Evolutionary conservation across 2,113 vertebrate species (phyloP).

Genomic region (Coryphaenoides rupestris): DNA sequence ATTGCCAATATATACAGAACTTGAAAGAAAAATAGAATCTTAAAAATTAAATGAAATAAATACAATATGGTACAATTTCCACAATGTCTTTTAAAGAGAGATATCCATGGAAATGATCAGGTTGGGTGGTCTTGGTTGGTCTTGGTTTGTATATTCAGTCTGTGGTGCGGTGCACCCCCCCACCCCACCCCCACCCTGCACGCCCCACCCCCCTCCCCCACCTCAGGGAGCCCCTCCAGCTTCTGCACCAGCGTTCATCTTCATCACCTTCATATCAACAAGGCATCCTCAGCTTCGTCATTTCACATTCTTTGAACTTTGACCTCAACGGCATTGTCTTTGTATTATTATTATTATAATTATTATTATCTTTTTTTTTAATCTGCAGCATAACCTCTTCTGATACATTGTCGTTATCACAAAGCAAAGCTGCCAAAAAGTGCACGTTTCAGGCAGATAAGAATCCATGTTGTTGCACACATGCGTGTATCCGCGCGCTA

Average conservation of each 20-base stretch:
- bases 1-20: slow-evolving; percentile 90
- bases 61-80: slow-evolving; percentile 93
- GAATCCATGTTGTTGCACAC: slow-evolving; percentile 31
- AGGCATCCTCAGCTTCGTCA: slow-evolving; percentile 27
- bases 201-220: background rate
- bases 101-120: slow-evolving; percentile 66
- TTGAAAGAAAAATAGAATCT: slow-evolving; percentile 89
- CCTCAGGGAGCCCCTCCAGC: slow-evolving; percentile 59
- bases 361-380: slow-evolving; percentile 31
- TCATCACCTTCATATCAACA: slow-evolving; percentile 28
- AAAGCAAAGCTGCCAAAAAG: slow-evolving; percentile 48
- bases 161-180: slow-evolving; percentile 54
- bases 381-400: slow-evolving; percentile 50
- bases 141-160: slow-evolving; percentile 43
- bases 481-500: slow-evolving; percentile 49
- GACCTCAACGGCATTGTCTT: slow-evolving; percentile 7
- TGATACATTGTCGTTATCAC: slow-evolving; percentile 51
- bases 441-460: slow-evolving; percentile 36
- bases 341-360: background rate
- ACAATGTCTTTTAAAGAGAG: slow-evolving; percentile 81
- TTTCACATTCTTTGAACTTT: slow-evolving; percentile 43
- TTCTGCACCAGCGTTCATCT: slow-evolving; percentile 61
- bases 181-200: slow-evolving; percentile 9
- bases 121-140: slow-evolving; percentile 21
- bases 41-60: slow-evolving; percentile 94